Conservation (phyloP, 2,797 vertebrate genomes). For the Coregonus sp. region DNA sequence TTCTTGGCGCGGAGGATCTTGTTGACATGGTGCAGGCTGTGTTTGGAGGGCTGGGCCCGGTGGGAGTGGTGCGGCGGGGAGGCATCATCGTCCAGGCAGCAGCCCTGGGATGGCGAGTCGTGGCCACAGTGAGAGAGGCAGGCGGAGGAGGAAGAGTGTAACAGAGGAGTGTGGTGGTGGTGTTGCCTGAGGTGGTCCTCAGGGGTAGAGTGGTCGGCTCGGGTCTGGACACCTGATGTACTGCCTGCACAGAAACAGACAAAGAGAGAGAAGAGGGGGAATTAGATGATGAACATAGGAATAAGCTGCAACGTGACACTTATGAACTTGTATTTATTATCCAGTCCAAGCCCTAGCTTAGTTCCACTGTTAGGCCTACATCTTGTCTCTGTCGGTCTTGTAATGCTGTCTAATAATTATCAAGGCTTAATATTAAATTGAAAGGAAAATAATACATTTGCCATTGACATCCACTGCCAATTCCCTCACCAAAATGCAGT, state of each 20-base stretch:
- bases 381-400: not conserved
- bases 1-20: slow-evolving; percentile 98
- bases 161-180: slow-evolving; percentile 63
- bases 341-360: not conserved
- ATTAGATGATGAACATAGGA: not conserved
- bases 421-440: not conserved
- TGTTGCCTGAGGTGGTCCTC: slow-evolving; percentile 59
- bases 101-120: slow-evolving; percentile 64
- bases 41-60: slow-evolving; percentile 85
- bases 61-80: slow-evolving; percentile 66
- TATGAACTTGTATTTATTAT: not conserved
- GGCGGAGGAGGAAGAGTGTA: slow-evolving; percentile 63
- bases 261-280: not conserved
- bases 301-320: not conserved
- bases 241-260: slow-evolving; percentile 41
- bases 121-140: slow-evolving; percentile 52
- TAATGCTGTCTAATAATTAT: no score
- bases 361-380: not conserved
- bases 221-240: slow-evolving; percentile 62
- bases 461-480: not conserved
- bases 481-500: not conserved
- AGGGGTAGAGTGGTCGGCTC: slow-evolving; percentile 56
- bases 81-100: slow-evolving; percentile 60
- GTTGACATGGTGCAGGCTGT: slow-evolving; percentile 96
- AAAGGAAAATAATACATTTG: not conserved